Base-by-base conservation (phyloP, 1,140 invertebrate genomes). In the Ganaspis sp. region DNA sequence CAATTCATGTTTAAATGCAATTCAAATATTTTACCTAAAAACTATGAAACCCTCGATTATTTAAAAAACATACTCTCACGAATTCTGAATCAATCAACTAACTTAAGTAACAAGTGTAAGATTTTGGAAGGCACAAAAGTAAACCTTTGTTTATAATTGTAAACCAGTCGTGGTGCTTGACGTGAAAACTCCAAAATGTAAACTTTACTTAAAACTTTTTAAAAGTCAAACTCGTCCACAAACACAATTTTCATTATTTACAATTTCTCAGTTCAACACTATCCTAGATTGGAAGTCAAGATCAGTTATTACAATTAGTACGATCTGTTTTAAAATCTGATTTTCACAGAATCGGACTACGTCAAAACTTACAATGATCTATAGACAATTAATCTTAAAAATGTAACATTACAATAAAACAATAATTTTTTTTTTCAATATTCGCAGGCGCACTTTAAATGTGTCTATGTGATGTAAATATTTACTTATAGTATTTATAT, bases 401-500 rank as follows among this genome's bases (percentile, higher is more conserved):
- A 23, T 73, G 23, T 19, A 74, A 74, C 73, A 76, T 37, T 53
- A 21, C 72, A 76, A 73, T 73, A 42, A 38, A 70, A 76, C 64
- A 71, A 34, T 19, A 21, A 54, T 40, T 19, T 42, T 54, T 19
- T 42, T 54, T 42, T 6, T 54, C 54, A 23, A 71, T 73, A 42
- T 75, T 58, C 38, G 29, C 34, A 49, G 19, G 72, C 38, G 38
- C 15, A 73, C 19, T 74, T 70, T 11, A 34, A 49, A 75, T 76
- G 72, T 42, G 70, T 69, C 64, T 49, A 37, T 74, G 58, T 42
- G 9, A 70, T 45, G 38, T 74, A 72, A 23, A 49, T 49, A 74
- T 79, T 12, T 75, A 72, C 53, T 71, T 72, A n/a, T n/a, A 69
- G 53, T 78, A 69, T 72, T 69, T 58, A 75, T 71, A 54, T 38